phyloP scores from a whole-genome alignment of 2,888 invertebrate species.

The Creontiades dilutus region DNA sequence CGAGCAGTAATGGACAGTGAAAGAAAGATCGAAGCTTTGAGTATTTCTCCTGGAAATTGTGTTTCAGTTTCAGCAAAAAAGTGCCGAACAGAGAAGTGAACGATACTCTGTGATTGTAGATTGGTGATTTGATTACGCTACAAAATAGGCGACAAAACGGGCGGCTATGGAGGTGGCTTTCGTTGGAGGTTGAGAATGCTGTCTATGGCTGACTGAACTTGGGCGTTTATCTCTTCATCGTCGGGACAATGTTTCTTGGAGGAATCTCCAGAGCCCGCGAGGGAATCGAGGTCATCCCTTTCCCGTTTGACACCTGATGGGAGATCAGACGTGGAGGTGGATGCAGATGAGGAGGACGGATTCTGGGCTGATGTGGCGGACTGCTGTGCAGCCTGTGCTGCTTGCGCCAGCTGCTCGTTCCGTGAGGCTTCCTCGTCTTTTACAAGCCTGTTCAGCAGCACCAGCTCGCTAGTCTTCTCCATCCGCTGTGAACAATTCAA shows the following conservation, averaged over 20 bases:
- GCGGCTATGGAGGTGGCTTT: conserved; percentile 70
- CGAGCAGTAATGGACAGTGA: too few species aligned
- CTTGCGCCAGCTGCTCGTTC: conserved; percentile 82
- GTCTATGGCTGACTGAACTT: conserved; percentile 89
- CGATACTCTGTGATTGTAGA: neutral
- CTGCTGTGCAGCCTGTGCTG: conserved; percentile 77
- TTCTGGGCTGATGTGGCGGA: conserved; percentile 36
- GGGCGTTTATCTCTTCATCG: conserved; percentile 86
- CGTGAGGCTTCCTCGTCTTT: conserved; percentile 86
- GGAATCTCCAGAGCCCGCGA: conserved; percentile 85
- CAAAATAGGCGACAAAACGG: conserved; percentile 20
- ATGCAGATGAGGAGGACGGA: conserved; percentile 57
- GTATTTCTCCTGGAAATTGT: neutral
- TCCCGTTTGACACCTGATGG: conserved; percentile 73
- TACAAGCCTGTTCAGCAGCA: conserved; percentile 88
- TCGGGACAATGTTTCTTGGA: conserved; percentile 82
- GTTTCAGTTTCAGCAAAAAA: neutral
- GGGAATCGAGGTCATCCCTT: conserved; percentile 82
- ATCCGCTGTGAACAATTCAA: conserved; percentile 81
- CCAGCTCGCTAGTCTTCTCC: conserved; percentile 86
- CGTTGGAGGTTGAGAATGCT: conserved; percentile 87
- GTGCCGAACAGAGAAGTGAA: neutral
- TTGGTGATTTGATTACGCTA: conserved; percentile 34
- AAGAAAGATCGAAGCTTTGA: conserved; percentile 8
- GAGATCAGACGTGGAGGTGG: conserved; percentile 61